phyloP scores from a whole-genome alignment of 2,888 invertebrate species.

The Drosophila histrio region DNA sequence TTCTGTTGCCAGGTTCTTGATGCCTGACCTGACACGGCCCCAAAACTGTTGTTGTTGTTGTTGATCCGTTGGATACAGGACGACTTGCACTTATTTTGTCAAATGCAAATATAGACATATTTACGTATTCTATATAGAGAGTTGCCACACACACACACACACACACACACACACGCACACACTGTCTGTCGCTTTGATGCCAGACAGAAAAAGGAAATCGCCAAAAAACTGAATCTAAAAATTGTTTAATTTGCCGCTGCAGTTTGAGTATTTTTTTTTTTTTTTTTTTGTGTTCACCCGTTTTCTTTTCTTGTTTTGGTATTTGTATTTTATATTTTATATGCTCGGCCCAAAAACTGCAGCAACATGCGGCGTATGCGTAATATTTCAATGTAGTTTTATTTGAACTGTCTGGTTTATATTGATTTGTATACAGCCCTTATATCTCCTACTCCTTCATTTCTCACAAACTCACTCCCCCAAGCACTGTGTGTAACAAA shows the following conservation, averaged over 20 bases:
- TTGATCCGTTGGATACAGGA: slow-evolving; percentile 18
- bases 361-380: slow-evolving; percentile 65
- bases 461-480: not conserved
- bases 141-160: slow-evolving; percentile 6
- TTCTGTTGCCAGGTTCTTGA: slow-evolving; percentile 46
- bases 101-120: slow-evolving; percentile 77
- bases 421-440: slow-evolving; percentile 63
- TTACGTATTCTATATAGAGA: slow-evolving; percentile 24
- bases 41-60: slow-evolving; percentile 24
- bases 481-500: not conserved
- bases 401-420: slow-evolving; percentile 74
- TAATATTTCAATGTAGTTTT: slow-evolving; percentile 67
- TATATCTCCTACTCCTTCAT: not conserved
- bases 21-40: slow-evolving; percentile 55
- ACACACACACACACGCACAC: not conserved
- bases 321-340: slow-evolving; percentile 26
- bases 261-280: not conserved
- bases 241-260: slow-evolving; percentile 75
- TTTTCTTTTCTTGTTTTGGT: not conserved
- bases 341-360: slow-evolving; percentile 27
- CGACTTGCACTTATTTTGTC: slow-evolving; percentile 76
- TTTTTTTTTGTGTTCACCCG: not conserved
- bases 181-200: slow-evolving; percentile 22
- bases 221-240: slow-evolving; percentile 63
- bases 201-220: slow-evolving; percentile 66